These are phyloP conservation scores for Pagrus major DNA, from an alignment of 2,113 vertebrate genomes.

Conservation along the genomic window DNA sequence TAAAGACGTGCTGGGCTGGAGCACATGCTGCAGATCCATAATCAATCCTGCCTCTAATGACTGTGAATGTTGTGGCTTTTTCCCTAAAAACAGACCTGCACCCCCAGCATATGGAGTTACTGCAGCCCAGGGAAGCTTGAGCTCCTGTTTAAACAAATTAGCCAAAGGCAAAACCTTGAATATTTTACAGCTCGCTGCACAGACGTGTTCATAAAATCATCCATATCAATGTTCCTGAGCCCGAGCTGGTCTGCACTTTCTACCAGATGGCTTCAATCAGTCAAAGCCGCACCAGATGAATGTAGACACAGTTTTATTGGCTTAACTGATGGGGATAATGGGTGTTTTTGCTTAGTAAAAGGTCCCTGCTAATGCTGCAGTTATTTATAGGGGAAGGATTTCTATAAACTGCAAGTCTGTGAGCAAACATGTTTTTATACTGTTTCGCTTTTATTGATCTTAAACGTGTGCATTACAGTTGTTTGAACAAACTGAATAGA, in stretches of 20 bases:
- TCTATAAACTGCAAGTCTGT: constrained; percentile 1
- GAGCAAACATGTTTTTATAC: constrained; percentile 24
- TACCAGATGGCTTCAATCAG: constrained; percentile 73
- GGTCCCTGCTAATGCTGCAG: neutral
- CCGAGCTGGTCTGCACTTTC: constrained; percentile 23
- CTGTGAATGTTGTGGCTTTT: constrained; percentile 42
- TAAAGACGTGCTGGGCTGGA: neutral
- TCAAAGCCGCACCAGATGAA: constrained; percentile 33
- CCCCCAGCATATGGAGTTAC: constrained; percentile 65
- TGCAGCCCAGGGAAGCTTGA: constrained; percentile 31
- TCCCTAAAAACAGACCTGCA: constrained; percentile 40
- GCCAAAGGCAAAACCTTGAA: constrained; percentile 51
- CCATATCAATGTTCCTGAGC: constrained; percentile 70
- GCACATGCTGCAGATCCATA: constrained; percentile 34
- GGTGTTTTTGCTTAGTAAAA: constrained; percentile 32
- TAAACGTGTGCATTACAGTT: neutral
- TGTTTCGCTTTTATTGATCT: neutral
- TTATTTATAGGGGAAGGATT: constrained; percentile 18
- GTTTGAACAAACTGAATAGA: neutral
- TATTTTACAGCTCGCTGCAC: constrained; percentile 66
- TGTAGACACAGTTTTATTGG: constrained; percentile 34
- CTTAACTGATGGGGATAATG: constrained; percentile 51
- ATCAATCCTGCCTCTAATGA: constrained; percentile 64
- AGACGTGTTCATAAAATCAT: constrained; percentile 70
- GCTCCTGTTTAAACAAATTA: constrained; percentile 81